Evolutionary conservation across 2,797 vertebrate species (phyloP).

Genomic region (Semotilus atromaculatus): DNA sequence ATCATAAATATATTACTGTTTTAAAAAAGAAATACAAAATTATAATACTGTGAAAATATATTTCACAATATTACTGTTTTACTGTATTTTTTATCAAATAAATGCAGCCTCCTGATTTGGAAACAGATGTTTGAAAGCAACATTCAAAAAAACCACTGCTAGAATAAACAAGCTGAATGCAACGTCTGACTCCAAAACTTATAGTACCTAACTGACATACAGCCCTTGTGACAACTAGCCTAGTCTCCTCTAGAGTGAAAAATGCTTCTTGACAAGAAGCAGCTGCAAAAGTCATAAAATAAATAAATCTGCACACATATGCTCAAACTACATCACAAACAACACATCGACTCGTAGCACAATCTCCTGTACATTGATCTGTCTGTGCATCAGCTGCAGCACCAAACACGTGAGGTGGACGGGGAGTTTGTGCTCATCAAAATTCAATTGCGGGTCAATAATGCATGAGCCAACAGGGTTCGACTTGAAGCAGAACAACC

Average conservation of each 20-base stretch:
- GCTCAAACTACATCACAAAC: background rate
- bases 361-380: slow-evolving; percentile 30
- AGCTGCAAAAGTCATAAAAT: background rate
- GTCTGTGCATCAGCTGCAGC: slow-evolving; percentile 23
- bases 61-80: too few species aligned
- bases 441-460: slow-evolving; percentile 62
- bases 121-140: background rate
- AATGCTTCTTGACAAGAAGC: background rate
- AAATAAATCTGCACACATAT: background rate
- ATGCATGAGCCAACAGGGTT: slow-evolving; percentile 54
- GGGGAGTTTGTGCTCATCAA: slow-evolving; percentile 57
- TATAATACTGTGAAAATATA: too few species aligned
- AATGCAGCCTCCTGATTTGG: background rate
- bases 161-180: background rate
- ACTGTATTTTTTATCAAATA: background rate
- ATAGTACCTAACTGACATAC: background rate
- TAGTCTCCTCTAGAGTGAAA: background rate
- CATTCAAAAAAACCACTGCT: background rate
- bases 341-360: slow-evolving; percentile 10
- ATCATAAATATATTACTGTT: too few species aligned
- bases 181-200: background rate
- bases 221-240: slow-evolving; percentile 1
- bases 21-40: too few species aligned
- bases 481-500: slow-evolving; percentile 50
- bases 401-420: slow-evolving; percentile 20